Percentiles rank a stretch among this genome's conserved stretches.
These are phyloP conservation scores for Puntigrus tetrazona DNA, from an alignment of 2,113 vertebrate genomes.

Conservation along the genomic window DNA sequence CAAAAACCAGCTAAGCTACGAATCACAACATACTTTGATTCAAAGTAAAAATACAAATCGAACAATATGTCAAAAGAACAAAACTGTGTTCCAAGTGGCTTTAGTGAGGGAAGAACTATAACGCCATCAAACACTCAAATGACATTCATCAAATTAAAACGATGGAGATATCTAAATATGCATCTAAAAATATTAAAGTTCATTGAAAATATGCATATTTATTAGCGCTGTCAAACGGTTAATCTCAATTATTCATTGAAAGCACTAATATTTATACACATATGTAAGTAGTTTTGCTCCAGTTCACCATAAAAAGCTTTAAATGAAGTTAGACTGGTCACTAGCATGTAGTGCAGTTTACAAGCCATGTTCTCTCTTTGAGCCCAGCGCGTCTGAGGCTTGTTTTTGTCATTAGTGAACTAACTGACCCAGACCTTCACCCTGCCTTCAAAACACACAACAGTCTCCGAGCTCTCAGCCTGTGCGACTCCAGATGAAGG, in stretches of 20 bases:
- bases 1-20: too few species aligned
- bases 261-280: too few species aligned
- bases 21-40: not conserved
- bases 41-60: not conserved
- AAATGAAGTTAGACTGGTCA: not conserved
- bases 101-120: not conserved
- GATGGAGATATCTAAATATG: too few species aligned
- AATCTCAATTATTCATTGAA: too few species aligned
- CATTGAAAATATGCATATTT: too few species aligned
- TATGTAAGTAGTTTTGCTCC: not conserved
- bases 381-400: not conserved
- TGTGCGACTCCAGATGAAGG: constrained; percentile 62
- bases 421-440: constrained; percentile 57
- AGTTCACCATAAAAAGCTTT: not conserved
- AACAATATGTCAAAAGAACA: not conserved
- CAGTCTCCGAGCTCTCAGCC: constrained; percentile 17
- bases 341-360: not conserved
- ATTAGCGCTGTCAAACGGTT: too few species aligned
- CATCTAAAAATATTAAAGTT: too few species aligned
- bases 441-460: constrained; percentile 60
- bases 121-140: too few species aligned
- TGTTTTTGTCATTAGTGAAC: constrained; percentile 56
- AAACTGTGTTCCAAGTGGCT: not conserved
- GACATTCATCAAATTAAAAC: too few species aligned
- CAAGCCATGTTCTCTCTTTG: not conserved